Evolutionary conservation across 2,888 invertebrate species (phyloP).

Genomic region (Cynaeus angustus): DNA sequence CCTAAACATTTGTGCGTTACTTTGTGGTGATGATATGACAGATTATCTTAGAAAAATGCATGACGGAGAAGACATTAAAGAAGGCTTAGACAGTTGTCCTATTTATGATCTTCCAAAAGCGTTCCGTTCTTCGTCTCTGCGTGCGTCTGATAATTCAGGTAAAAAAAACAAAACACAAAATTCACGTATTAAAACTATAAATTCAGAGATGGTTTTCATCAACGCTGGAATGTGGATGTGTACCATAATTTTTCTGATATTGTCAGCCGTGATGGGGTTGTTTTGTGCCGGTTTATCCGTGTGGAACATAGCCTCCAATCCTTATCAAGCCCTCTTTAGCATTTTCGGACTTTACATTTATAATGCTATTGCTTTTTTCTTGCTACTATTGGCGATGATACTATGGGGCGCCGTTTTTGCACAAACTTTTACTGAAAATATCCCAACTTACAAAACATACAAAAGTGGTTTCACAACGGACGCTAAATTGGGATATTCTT

Average conservation of each 20-base stretch:
- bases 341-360: conserved; percentile 77
- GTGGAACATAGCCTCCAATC: conserved; percentile 76
- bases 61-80: conserved; percentile 49
- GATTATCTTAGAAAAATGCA: conserved; percentile 64
- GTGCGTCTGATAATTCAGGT: not conserved
- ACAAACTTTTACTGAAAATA: conserved; percentile 64
- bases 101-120: too few relatives aligned
- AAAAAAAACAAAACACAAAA: not conserved
- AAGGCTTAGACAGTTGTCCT: too few relatives aligned
- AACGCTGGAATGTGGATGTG: conserved; percentile 73
- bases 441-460: conserved; percentile 69
- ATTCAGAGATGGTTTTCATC: conserved; percentile 62
- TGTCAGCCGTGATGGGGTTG: conserved; percentile 73
- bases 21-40: conserved; percentile 64
- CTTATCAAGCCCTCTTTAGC: conserved; percentile 75
- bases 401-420: conserved; percentile 70
- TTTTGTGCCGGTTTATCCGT: conserved; percentile 73
- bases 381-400: conserved; percentile 63
- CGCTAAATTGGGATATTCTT: conserved; percentile 70
- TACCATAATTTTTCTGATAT: conserved; percentile 73
- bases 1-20: conserved; percentile 68
- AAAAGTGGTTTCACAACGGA: conserved; percentile 61
- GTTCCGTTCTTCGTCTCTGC: too few relatives aligned
- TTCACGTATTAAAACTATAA: conserved; percentile 15
- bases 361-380: conserved; percentile 73